Conservation (phyloP, 2,113 vertebrate species). For the Dromiciops gliroides region DNA sequence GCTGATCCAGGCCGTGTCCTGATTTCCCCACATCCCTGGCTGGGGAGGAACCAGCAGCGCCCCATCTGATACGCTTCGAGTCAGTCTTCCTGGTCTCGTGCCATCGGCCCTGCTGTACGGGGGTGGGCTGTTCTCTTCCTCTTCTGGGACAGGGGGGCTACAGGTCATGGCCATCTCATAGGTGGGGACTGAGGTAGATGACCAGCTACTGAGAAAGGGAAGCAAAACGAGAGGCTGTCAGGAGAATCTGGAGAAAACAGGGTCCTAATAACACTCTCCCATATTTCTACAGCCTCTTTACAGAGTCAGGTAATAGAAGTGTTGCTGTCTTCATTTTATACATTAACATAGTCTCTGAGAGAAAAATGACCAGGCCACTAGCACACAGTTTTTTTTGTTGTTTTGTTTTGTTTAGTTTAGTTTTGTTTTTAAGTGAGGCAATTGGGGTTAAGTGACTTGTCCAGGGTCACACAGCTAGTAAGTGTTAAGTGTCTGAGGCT, state of each 20-base stretch:
- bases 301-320: neutral
- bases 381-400: too few relatives aligned
- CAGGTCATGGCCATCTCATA: slow-evolving; percentile 80
- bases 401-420: too few relatives aligned
- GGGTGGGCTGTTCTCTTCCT: slow-evolving; percentile 54
- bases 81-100: neutral
- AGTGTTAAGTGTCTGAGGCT: too few relatives aligned
- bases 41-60: slow-evolving; percentile 65
- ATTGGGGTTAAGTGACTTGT: too few relatives aligned
- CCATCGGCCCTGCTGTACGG: slow-evolving; percentile 32
- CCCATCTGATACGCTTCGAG: slow-evolving; percentile 60
- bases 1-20: neutral
- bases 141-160: slow-evolving; percentile 64
- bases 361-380: neutral
- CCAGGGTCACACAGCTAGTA: too few relatives aligned
- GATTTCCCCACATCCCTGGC: neutral
- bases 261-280: neutral
- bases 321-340: neutral
- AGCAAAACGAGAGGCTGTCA: slow-evolving; percentile 13
- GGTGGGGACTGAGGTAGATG: slow-evolving; percentile 70
- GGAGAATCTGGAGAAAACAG: neutral
- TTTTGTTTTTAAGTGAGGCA: too few relatives aligned
- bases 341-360: neutral
- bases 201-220: neutral
- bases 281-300: neutral